phyloP scores from a whole-genome alignment of 2,888 invertebrate species.

The Xestia rhomboidea region DNA sequence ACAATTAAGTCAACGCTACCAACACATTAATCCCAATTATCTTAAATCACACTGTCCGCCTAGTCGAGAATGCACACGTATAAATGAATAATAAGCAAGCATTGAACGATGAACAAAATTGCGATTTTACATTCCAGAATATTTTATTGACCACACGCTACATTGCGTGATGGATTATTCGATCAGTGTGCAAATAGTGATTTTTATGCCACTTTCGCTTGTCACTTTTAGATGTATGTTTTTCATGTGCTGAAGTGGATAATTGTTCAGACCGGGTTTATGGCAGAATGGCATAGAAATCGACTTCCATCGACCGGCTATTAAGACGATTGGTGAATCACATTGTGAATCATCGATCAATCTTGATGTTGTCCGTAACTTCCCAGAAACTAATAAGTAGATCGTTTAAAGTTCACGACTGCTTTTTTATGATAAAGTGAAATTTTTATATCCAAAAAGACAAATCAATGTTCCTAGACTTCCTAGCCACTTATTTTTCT shows the following conservation, averaged over 20 bases:
- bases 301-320: conserved; percentile 59
- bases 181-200: conserved; percentile 76
- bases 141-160: conserved; percentile 76
- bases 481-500: neutral
- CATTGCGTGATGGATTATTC: conserved; percentile 79
- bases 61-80: conserved; percentile 34
- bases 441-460: conserved; percentile 13
- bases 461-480: conserved; percentile 5
- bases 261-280: conserved; percentile 69
- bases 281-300: conserved; percentile 66
- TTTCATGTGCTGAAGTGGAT: conserved; percentile 69
- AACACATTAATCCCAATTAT: conserved; percentile 43
- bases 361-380: conserved; percentile 65
- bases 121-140: conserved; percentile 70
- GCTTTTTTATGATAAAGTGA: conserved; percentile 34
- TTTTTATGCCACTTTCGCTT: conserved; percentile 81
- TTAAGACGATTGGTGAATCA: conserved; percentile 70
- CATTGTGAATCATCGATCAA: conserved; percentile 74
- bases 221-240: conserved; percentile 69
- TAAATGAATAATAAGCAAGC: conserved; percentile 58
- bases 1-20: conserved; percentile 61
- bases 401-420: conserved; percentile 62
- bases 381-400: conserved; percentile 70
- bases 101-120: conserved; percentile 59
- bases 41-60: conserved; percentile 47